Evolutionary conservation across 2,797 vertebrate genomes (phyloP).

Genomic region (Steatocranus sp.): DNA sequence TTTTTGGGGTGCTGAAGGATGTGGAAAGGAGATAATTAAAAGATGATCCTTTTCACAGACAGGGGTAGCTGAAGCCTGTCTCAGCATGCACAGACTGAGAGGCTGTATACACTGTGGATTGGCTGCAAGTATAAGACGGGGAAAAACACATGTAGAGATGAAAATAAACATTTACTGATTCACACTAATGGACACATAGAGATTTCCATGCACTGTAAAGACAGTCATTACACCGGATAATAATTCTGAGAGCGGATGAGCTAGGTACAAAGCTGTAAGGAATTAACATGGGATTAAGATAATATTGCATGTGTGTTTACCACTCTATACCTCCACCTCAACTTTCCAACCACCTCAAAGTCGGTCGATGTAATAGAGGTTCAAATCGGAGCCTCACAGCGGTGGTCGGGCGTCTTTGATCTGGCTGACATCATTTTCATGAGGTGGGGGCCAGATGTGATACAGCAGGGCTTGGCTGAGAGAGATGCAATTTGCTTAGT

Average conservation of each 20-base stretch:
- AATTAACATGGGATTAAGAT: slow-evolving; percentile 26
- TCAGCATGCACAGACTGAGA: neutral
- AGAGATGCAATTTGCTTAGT: slow-evolving; percentile 5
- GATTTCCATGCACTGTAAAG: neutral
- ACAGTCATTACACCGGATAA: slow-evolving; percentile 10
- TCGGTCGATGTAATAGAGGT: slow-evolving; percentile 31
- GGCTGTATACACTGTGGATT: neutral
- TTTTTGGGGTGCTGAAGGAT: neutral
- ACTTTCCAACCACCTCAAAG: slow-evolving; percentile 10
- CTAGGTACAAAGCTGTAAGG: neutral
- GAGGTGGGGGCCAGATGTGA: slow-evolving; percentile 8
- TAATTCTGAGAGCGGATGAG: slow-evolving; percentile 11
- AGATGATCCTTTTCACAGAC: neutral
- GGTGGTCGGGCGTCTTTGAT: slow-evolving; percentile 33
- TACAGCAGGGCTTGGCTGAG: slow-evolving; percentile 26
- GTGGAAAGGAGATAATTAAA: neutral
- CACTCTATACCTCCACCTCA: neutral
- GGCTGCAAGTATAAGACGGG: neutral
- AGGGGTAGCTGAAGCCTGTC: neutral
- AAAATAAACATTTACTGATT: neutral
- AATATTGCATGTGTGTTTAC: slow-evolving; percentile 12
- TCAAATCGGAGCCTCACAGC: slow-evolving; percentile 25
- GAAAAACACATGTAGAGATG: neutral
- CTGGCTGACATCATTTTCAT: slow-evolving; percentile 59
- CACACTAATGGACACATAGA: neutral